Evolutionary conservation across 1,140 invertebrate species (phyloP).

Genomic region (Zaprionus davidi): DNA sequence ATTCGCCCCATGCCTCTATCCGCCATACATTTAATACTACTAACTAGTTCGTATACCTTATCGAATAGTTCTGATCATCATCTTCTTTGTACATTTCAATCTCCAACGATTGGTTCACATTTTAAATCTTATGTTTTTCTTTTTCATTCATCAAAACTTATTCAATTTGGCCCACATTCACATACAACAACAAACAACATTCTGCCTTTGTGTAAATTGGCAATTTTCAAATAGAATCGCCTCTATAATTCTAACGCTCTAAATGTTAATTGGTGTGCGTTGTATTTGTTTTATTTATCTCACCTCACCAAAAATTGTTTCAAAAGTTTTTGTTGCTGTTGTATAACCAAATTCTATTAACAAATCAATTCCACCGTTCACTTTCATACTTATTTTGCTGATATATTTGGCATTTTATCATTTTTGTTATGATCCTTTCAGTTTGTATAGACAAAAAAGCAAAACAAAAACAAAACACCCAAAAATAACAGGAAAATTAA

Average conservation of each 20-base stretch:
- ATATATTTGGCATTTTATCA: conserved; percentile 54
- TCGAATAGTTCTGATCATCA: conserved; percentile 7
- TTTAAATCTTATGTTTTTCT: conserved; percentile 3
- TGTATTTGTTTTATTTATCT: conserved; percentile 67
- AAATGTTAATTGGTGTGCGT: conserved; percentile 83
- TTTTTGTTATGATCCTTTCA: conserved; percentile 59
- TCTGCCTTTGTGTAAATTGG: conserved; percentile 60
- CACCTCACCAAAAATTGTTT: conserved; percentile 40
- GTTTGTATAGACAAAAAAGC: conserved; percentile 53
- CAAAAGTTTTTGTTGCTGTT: conserved; percentile 32
- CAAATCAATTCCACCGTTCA: neutral
- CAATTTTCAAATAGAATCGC: conserved; percentile 40
- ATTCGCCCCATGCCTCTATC: neutral
- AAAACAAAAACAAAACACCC: neutral
- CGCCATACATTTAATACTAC: neutral
- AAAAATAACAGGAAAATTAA: conserved; percentile 14
- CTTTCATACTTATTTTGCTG: conserved; percentile 6
- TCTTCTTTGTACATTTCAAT: conserved; percentile 51
- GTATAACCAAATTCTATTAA: conserved; percentile 14
- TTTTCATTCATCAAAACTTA: conserved; percentile 10
- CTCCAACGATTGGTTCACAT: conserved; percentile 12
- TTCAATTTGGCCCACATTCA: conserved; percentile 21
- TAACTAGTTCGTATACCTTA: conserved; percentile 19
- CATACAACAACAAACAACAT: conserved; percentile 17
- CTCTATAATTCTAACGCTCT: conserved; percentile 62